phyloP scores from a whole-genome alignment of 2,888 invertebrate genomes.

The Eilema depressum region DNA sequence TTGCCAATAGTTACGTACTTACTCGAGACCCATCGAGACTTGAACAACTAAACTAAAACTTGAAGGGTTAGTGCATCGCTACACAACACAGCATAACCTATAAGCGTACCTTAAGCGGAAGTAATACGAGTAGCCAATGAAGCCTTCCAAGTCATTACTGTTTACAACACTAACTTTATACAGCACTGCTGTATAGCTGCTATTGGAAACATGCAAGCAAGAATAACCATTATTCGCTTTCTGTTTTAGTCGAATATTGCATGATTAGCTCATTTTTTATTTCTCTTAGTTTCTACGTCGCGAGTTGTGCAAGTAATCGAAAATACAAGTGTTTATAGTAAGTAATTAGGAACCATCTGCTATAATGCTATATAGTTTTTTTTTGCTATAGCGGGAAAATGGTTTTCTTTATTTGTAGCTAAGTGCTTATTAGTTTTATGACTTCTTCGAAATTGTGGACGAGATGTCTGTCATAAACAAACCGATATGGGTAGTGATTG shows the following conservation, averaged over 20 bases:
- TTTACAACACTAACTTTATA: constrained; percentile 27
- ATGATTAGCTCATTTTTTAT: not conserved
- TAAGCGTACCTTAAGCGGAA: constrained; percentile 46
- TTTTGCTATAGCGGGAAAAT: not conserved
- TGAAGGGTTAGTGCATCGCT: constrained; percentile 17
- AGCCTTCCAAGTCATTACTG: constrained; percentile 52
- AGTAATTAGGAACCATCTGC: constrained; percentile 15
- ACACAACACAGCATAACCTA: constrained; percentile 19
- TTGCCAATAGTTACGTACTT: not conserved
- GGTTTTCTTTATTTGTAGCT: not conserved
- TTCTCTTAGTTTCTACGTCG: constrained; percentile 7
- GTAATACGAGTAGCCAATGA: constrained; percentile 55
- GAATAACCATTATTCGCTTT: constrained; percentile 21
- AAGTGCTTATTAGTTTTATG: not conserved
- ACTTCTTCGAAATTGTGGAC: not conserved
- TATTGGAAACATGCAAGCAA: constrained; percentile 19
- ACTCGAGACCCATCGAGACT: too few species aligned
- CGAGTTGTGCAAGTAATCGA: constrained; percentile 14
- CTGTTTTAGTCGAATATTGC: not conserved
- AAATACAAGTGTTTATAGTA: constrained; percentile 15
- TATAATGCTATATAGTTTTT: not conserved
- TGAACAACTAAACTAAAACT: not conserved
- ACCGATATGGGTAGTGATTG: not conserved
- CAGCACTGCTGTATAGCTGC: too few species aligned
- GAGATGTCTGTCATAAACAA: not conserved